Percentiles rank a stretch among this genome's conserved stretches.
These are phyloP conservation scores for Aethes cnicana DNA, from an alignment of 2,888 invertebrate species.

Conservation along the genomic window DNA sequence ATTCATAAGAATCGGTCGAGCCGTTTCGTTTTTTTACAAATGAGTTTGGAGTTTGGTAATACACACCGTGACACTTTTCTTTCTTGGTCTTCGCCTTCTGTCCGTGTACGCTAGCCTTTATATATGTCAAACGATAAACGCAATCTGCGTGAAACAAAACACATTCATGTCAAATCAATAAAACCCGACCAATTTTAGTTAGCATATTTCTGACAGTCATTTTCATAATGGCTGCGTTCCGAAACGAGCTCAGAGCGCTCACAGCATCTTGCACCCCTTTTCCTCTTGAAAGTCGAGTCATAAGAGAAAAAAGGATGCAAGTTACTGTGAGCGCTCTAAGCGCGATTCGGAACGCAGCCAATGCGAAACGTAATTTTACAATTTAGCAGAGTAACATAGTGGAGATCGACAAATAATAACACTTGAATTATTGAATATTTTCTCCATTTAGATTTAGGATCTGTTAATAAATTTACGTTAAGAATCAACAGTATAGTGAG, in stretches of 20 bases:
- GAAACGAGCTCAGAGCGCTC: too few species aligned
- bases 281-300: too few species aligned
- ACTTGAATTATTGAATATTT: conserved; percentile 20
- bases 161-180: conserved; percentile 32
- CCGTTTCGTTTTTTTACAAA: too few species aligned
- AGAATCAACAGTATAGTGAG: conserved; percentile 24
- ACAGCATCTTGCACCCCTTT: too few species aligned
- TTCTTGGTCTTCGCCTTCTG: too few species aligned
- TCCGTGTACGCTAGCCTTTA: not conserved
- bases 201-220: not conserved
- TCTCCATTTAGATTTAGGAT: conserved; percentile 3
- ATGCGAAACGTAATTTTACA: not conserved
- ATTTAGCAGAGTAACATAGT: conserved; percentile 1
- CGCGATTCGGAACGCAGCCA: too few species aligned
- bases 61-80: too few species aligned
- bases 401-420: conserved; percentile 25
- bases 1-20: too few species aligned
- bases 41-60: too few species aligned
- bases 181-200: conserved; percentile 20
- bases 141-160: conserved; percentile 8
- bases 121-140: not conserved
- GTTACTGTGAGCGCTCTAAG: too few species aligned
- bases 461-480: conserved; percentile 18
- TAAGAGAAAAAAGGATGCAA: too few species aligned
- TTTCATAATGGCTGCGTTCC: too few species aligned